phyloP scores from a whole-genome alignment of 1,140 invertebrate species.

The Vanessa tameamea region DNA sequence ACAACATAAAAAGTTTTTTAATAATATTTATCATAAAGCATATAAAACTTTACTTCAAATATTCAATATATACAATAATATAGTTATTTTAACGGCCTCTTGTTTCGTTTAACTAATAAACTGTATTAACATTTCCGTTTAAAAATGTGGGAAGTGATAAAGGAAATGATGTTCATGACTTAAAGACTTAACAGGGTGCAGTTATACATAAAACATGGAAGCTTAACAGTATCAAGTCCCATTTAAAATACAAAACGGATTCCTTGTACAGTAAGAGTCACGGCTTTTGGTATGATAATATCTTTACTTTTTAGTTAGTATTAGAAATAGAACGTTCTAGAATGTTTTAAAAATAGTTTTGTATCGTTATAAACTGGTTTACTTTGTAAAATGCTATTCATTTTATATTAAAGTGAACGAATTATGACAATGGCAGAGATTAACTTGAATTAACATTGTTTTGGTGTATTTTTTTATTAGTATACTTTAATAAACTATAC shows the following conservation, averaged over 20 bases:
- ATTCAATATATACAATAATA: not conserved
- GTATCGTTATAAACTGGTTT: not conserved
- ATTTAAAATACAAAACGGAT: slow-evolving; percentile 40
- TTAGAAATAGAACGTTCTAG: not conserved
- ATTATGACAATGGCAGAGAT: not conserved
- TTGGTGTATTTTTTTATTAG: no score
- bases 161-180: slow-evolving; percentile 41
- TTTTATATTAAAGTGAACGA: not conserved
- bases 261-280: slow-evolving; percentile 30
- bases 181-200: slow-evolving; percentile 33
- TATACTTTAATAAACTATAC: not conserved
- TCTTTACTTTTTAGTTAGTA: slow-evolving; percentile 8
- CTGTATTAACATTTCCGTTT: slow-evolving; percentile 20
- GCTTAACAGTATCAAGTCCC: slow-evolving; percentile 35
- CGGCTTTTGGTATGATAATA: slow-evolving; percentile 19
- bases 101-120: not conserved
- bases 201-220: slow-evolving; percentile 39
- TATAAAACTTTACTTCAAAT: no score
- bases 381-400: not conserved
- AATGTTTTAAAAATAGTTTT: not conserved
- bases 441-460: no score
- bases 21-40: not conserved
- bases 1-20: not conserved
- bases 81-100: not conserved
- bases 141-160: slow-evolving; percentile 40